A percentile compares a stretch with the other conserved stretches of the same genome.
phyloP scores from a whole-genome alignment of 2,113 vertebrate genomes.

The Brienomyrus longianalis region DNA sequence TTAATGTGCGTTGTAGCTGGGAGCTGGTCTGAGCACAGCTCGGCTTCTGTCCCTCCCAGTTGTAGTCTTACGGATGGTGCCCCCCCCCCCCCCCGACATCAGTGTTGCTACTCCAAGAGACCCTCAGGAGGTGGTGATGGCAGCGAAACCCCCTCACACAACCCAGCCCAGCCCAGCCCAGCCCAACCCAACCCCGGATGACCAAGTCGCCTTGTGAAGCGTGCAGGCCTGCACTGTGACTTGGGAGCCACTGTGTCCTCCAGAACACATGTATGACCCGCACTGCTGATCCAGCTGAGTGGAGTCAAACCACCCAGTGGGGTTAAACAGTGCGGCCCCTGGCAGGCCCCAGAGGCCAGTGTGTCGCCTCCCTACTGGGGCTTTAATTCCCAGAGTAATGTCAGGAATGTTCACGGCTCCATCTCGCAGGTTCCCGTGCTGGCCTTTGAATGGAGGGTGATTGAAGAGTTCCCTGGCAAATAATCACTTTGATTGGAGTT shows the following conservation, averaged over 20 bases:
- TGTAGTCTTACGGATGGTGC: not conserved
- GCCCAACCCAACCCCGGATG: too few species aligned
- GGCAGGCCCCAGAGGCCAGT: slow-evolving; percentile 32
- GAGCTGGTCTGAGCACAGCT: slow-evolving; percentile 21
- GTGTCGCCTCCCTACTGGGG: slow-evolving; percentile 21
- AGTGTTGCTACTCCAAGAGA: not conserved
- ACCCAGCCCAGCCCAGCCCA: not conserved
- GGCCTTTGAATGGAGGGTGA: slow-evolving; percentile 39
- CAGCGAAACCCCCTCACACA: not conserved
- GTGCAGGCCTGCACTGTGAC: not conserved
- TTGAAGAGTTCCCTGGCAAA: slow-evolving; percentile 51
- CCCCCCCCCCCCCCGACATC: not conserved
- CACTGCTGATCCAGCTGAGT: not conserved
- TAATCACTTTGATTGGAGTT: slow-evolving; percentile 49
- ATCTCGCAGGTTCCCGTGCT: slow-evolving; percentile 37
- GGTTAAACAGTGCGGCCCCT: not conserved
- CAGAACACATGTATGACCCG: not conserved
- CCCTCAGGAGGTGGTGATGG: not conserved
- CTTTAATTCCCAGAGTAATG: slow-evolving; percentile 36
- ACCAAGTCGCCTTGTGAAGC: not conserved
- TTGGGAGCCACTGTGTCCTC: not conserved
- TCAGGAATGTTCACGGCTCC: slow-evolving; percentile 45
- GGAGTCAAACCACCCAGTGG: not conserved
- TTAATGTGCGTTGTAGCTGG: slow-evolving; percentile 47
- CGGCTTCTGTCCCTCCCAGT: not conserved